Conservation (phyloP, 2,113 vertebrate species). For the Bambusicola thoracicus region DNA sequence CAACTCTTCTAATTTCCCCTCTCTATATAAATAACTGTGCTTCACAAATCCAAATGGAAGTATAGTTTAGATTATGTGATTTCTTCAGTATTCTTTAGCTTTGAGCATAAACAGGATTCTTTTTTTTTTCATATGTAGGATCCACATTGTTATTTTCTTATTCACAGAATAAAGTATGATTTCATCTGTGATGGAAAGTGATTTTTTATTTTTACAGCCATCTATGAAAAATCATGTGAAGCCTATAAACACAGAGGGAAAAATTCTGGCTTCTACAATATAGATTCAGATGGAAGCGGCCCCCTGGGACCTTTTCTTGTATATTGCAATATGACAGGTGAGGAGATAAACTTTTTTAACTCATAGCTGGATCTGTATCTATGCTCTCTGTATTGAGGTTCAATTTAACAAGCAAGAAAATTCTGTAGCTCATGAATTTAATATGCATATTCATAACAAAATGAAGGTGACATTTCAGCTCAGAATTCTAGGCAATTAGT, state of each 20-base stretch:
- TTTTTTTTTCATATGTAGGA: not conserved
- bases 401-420: not conserved
- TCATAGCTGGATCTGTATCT: conserved; percentile 20
- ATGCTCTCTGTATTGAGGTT: conserved; percentile 27
- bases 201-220: conserved; percentile 79
- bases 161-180: conserved; percentile 13
- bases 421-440: not conserved
- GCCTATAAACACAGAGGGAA: conserved; percentile 94
- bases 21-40: not conserved
- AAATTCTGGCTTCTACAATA: conserved; percentile 88
- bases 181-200: conserved; percentile 2
- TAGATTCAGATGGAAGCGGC: conserved; percentile 94
- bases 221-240: conserved; percentile 94
- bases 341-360: conserved; percentile 67
- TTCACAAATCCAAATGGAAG: not conserved
- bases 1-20: fast-evolving
- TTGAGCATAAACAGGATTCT: not conserved
- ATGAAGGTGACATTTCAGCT: conserved; percentile 14
- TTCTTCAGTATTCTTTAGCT: not conserved
- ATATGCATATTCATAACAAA: not conserved
- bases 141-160: not conserved
- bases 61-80: not conserved
- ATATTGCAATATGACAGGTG: conserved; percentile 97
- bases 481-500: not conserved
- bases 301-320: conserved; percentile 87